These are phyloP conservation scores for Delphinapterus leucas DNA, from an alignment of 2,113 vertebrate genomes.

Conservation along the genomic window DNA sequence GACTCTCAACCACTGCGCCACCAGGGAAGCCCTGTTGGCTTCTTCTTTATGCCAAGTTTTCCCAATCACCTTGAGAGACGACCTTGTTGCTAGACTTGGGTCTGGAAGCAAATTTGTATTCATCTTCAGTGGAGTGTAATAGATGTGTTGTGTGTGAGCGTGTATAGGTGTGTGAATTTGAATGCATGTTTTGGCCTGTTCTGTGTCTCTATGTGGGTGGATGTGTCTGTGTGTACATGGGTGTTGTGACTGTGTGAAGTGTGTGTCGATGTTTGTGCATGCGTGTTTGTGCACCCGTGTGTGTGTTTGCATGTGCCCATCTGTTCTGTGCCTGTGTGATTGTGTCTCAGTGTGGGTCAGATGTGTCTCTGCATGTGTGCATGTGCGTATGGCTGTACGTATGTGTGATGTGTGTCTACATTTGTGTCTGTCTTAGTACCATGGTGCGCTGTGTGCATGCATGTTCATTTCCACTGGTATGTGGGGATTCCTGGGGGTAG, in stretches of 20 bases:
- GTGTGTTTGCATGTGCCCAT: not conserved
- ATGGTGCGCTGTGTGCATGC: accelerated
- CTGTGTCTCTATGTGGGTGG: not conserved
- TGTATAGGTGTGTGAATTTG: not conserved
- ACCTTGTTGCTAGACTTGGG: not conserved
- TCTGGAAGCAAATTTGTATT: not conserved
- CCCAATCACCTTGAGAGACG: not conserved
- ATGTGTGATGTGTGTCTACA: not conserved
- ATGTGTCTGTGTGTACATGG: not conserved
- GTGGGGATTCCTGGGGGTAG: not conserved
- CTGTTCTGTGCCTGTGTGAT: not conserved
- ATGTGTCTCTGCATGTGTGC: not conserved
- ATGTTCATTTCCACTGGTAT: accelerated
- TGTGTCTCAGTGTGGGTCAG: not conserved
- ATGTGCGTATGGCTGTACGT: not conserved
- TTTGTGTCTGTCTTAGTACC: not conserved
- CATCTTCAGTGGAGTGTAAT: accelerated
- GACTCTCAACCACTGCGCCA: no score
- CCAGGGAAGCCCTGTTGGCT: no score
- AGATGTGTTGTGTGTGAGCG: accelerated
- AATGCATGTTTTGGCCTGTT: not conserved
- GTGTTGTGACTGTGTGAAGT: not conserved
- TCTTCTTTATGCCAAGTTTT: not conserved
- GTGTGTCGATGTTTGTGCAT: no score
- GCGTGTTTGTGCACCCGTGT: not conserved